These are phyloP conservation scores for Marasmarcha lunaedactyla DNA, from an alignment of 2,888 invertebrate species.

Conservation along the genomic window DNA sequence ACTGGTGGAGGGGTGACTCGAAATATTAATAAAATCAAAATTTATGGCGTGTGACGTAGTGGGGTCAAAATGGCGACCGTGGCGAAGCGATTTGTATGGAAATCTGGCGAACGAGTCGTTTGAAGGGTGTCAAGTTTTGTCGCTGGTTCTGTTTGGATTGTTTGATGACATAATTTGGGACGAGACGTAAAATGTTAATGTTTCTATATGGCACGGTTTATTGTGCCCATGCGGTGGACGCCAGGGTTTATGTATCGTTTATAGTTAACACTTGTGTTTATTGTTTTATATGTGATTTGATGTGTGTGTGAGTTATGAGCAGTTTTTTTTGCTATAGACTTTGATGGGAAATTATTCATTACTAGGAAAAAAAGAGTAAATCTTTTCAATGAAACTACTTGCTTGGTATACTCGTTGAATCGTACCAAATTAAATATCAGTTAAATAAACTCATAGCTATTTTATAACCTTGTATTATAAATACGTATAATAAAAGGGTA, in stretches of 20 bases:
- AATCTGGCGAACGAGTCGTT: conserved; percentile 49
- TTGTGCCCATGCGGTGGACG: conserved; percentile 51
- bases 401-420: too few relatives aligned
- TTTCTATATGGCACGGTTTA: conserved; percentile 43
- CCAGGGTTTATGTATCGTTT: conserved; percentile 33
- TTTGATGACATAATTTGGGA: conserved; percentile 65
- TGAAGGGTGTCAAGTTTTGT: conserved; percentile 13
- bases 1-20: conserved; percentile 22
- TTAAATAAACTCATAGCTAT: too few relatives aligned
- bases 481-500: too few relatives aligned
- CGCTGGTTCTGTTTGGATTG: conserved; percentile 51
- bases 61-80: conserved; percentile 30
- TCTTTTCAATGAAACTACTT: too few relatives aligned
- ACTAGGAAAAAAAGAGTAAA: too few relatives aligned
- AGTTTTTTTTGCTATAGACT: too few relatives aligned
- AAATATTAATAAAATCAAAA: conserved; percentile 60
- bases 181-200: conserved; percentile 57
- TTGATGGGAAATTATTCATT: too few relatives aligned
- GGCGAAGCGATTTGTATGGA: conserved; percentile 66
- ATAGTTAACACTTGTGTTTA: not conserved
- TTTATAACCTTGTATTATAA: too few relatives aligned
- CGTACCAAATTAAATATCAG: too few relatives aligned
- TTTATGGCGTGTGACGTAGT: conserved; percentile 57
- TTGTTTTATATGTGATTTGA: too few relatives aligned
- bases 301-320: too few relatives aligned